Evolutionary conservation across 2,888 invertebrate genomes (phyloP).

Genomic region (Vannuccia rotundouncinata): DNA sequence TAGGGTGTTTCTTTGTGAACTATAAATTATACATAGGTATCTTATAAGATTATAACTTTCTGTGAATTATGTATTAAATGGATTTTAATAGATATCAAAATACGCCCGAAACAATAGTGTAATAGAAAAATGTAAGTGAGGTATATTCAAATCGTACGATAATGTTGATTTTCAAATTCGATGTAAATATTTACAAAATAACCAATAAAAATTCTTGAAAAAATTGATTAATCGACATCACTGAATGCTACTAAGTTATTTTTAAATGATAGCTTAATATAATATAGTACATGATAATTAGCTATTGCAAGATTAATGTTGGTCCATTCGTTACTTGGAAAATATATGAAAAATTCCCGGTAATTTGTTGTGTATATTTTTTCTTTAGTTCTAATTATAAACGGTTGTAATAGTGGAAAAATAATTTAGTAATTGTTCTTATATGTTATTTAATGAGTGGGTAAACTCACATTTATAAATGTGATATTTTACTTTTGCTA

Average conservation of each 20-base stretch:
- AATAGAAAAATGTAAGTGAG: background rate
- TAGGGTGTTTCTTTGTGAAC: no score
- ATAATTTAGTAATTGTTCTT: background rate
- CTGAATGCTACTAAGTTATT: background rate
- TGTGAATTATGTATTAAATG: no score
- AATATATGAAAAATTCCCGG: background rate
- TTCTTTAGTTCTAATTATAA: background rate
- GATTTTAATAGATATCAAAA: no score
- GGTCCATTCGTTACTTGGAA: background rate
- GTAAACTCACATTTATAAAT: background rate
- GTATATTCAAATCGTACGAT: background rate
- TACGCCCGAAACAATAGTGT: no score
- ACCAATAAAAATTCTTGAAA: background rate
- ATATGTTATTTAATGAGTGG: background rate
- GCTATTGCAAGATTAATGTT: background rate
- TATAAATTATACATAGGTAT: no score
- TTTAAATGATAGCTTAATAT: background rate
- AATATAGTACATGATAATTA: background rate
- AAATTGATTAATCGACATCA: background rate
- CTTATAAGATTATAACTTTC: no score
- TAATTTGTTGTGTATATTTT: background rate
- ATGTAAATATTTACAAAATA: background rate
- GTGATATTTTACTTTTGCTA: background rate
- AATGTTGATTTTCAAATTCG: background rate
- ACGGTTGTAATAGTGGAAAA: background rate